These are phyloP conservation scores for Ceratina japonica DNA, from an alignment of 1,140 invertebrate species.

Conservation along the genomic window DNA sequence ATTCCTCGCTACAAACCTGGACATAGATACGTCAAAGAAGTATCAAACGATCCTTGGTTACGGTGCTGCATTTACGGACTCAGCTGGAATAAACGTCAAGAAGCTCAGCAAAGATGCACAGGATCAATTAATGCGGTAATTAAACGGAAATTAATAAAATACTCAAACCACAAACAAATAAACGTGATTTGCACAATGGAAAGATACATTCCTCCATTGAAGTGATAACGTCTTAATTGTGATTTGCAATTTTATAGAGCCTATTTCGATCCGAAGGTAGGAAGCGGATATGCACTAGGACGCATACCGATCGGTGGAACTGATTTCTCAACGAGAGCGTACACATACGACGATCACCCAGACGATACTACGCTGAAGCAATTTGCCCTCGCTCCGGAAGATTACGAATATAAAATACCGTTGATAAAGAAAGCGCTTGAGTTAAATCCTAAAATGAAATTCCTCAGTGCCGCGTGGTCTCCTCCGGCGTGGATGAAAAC, in stretches of 20 bases:
- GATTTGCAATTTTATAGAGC: slow-evolving; percentile 62
- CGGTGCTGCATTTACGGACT: slow-evolving; percentile 93
- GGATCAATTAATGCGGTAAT: slow-evolving; percentile 82
- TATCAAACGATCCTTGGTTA: slow-evolving; percentile 87
- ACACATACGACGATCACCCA: slow-evolving; percentile 84
- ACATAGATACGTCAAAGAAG: slow-evolving; percentile 43
- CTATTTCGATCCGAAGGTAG: slow-evolving; percentile 72
- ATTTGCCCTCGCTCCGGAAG: slow-evolving; percentile 75
- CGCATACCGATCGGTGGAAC: slow-evolving; percentile 85
- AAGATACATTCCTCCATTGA: no score
- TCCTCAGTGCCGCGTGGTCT: slow-evolving; percentile 90
- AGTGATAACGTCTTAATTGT: no score
- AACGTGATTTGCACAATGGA: no score
- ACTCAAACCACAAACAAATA: no score
- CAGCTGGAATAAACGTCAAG: slow-evolving; percentile 88
- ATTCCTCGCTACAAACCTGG: background rate
- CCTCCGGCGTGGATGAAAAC: slow-evolving; percentile 97
- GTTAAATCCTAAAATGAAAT: slow-evolving; percentile 67
- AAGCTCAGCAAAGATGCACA: slow-evolving; percentile 81
- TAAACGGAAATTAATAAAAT: background rate
- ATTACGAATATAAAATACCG: slow-evolving; percentile 77
- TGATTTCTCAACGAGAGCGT: slow-evolving; percentile 86
- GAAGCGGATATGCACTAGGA: slow-evolving; percentile 83
- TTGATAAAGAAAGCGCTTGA: slow-evolving; percentile 66
- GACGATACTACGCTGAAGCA: slow-evolving; percentile 66